Conservation (phyloP, 2,113 vertebrate species). For the Tonatia bakeri region DNA sequence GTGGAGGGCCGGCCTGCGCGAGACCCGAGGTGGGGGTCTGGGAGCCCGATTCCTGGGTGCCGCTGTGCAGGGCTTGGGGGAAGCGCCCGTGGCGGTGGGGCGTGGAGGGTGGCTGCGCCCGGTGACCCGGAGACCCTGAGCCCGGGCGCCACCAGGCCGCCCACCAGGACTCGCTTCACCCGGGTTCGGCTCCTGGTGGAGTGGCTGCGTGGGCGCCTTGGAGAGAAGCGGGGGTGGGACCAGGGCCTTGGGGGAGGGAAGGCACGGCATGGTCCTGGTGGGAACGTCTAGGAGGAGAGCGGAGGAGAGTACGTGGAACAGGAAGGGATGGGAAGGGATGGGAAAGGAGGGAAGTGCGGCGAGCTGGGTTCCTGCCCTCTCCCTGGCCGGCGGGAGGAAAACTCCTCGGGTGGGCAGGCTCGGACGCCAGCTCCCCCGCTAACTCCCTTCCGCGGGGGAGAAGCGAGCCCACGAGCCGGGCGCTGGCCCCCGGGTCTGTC, state of each 20-base stretch:
- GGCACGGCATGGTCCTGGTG: background rate
- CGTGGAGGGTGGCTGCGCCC: background rate
- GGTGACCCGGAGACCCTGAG: background rate
- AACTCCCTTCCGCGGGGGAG: background rate
- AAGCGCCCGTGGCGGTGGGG: background rate
- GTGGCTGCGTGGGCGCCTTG: background rate
- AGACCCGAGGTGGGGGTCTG: background rate
- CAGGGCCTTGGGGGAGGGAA: background rate
- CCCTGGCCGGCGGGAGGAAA: background rate
- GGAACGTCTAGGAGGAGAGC: background rate
- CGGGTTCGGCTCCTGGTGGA: background rate
- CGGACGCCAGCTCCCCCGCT: background rate
- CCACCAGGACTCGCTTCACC: background rate
- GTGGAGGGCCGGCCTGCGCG: background rate
- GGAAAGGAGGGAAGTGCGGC: background rate
- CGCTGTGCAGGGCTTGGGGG: background rate
- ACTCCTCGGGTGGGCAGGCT: background rate
- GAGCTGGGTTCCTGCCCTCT: background rate
- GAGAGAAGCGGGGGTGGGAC: background rate
- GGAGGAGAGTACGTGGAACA: background rate
- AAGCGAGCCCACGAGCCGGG: background rate
- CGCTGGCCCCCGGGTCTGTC: background rate
- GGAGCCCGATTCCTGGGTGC: background rate
- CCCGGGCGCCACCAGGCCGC: background rate
- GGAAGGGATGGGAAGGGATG: background rate